Base-by-base conservation (phyloP, 2,113 vertebrate species). In the Poicephalus meyeri region DNA sequence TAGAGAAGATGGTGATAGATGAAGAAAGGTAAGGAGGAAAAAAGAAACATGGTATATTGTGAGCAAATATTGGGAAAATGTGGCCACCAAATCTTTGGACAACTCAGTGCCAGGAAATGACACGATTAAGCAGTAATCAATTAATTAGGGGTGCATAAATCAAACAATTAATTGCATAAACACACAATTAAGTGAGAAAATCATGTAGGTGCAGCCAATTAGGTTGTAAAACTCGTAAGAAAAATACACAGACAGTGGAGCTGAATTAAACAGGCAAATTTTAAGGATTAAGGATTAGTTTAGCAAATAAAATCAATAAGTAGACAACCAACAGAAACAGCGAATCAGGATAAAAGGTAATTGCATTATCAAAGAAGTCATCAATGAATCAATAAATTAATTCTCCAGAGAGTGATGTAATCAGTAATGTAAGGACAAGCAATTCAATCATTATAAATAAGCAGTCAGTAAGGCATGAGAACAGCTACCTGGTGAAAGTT, bases 261-360 rank as follows among this genome's bases (percentile, higher is more conserved):
- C 60, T 69, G 86, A 95, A 94, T 95, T 95, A 91, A 97, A 72
- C 23, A 69, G 70, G 28, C 19, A 80, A 96, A 85, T 10, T 93
- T 95, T 78, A 88, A 94, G 61, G 68, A 95, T 86, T 95, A 91
- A 92, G 95, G 92, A 92, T 94, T 92, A 93, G 52, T 44, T 89
- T 11, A 93, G 71, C 61, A 92, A 96, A 96, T 88, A 47, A 93
- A 91, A 94, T 96, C 89, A 85, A 28, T 95, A 89, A 88, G 41
- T 65, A 64, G 53, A 73, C 70, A 70, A 93, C 89, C 63, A 83
- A 63, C 35, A 82, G 73, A 87, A 86, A 47, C 14, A 80, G 21
- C 14, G 69, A 84, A 91, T 81, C 41, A 81, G 21, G 26, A 94
- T 79, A 49, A 88, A 95, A 80, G 23, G 8, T 81, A 91, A 95